Base-by-base conservation (phyloP, 2,797 vertebrate genomes). In the Semotilus atromaculatus region DNA sequence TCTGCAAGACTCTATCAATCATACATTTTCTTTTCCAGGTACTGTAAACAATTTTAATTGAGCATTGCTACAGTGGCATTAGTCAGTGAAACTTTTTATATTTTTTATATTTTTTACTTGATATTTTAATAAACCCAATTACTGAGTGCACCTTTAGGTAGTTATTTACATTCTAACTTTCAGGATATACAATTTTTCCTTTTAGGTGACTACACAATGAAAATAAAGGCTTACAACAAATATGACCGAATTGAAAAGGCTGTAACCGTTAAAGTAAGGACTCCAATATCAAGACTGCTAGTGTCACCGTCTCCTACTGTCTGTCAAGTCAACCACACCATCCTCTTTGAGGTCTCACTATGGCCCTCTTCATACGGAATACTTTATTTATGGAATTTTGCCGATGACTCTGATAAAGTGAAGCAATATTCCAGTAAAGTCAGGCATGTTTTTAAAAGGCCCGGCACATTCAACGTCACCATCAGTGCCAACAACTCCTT, bases 351-450 rank as follows among this genome's bases (percentile, higher is more conserved):
- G 82, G 93, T 92, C 2, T 85, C 86, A 0, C 60, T 89, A 10
- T 82, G 89, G 67, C 95, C 96, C 1, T 90, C 91, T 4, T 7
- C 76, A 18, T 79, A 85, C 2, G 86, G 85, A 18, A 74, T 92
- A 1, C 4, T 90, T 60, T 95, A 94, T 84, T 92, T 72, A 0
- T 96, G 96, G 95, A 89, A 94, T 82, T 96, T 96, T 83, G 92
- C 89, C 0, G 94, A 95, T 8, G 82, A 88, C 29, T 92, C 93
- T 10, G 26, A 85, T n/a, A 23, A 82, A 31, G 40, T 90, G 36
- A 89, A 84, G 53, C 89, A 87, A 38, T 4, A n/a, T 43, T 21
- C 91, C 11, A 36, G 2, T n/a, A 87, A 86, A 78, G 88, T 93
- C 73, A 82, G 5, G 23, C 93, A 92, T 64, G 73, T 60, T 23